Evolutionary conservation across 2,888 invertebrate species (phyloP).

Genomic region (Torymus auratus): DNA sequence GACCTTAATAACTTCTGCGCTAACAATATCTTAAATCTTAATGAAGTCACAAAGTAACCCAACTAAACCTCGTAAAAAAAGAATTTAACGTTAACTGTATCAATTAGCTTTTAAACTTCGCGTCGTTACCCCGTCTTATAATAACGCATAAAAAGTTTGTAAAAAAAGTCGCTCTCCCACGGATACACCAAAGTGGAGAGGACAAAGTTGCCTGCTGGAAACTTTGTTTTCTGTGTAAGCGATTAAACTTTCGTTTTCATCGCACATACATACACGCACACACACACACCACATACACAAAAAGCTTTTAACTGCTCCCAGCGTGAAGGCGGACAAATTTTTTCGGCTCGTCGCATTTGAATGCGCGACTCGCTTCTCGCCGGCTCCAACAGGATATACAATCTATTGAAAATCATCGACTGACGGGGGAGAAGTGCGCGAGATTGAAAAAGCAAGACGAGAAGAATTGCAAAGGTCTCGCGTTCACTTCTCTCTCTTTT

Average conservation of each 20-base stretch:
- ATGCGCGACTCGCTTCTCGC: too few species aligned
- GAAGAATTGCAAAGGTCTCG: too few species aligned
- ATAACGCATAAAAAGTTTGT: conserved; percentile 9
- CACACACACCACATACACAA: too few species aligned
- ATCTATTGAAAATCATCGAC: too few species aligned
- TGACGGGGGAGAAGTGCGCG: neutral
- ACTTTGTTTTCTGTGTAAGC: neutral
- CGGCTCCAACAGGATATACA: too few species aligned
- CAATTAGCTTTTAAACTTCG: conserved; percentile 16
- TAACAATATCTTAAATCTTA: neutral
- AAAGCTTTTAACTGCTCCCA: too few species aligned
- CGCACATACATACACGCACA: too few species aligned
- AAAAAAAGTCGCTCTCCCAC: neutral
- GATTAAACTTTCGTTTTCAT: conserved; percentile 25
- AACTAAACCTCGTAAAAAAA: neutral
- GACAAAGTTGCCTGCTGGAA: conserved; percentile 18
- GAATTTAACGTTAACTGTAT: conserved; percentile 9
- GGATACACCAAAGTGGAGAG: conserved; percentile 12
- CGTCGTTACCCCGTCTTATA: conserved; percentile 9
- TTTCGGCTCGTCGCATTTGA: too few species aligned
- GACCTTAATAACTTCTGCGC: neutral
- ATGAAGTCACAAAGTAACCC: neutral
- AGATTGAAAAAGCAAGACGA: too few species aligned
- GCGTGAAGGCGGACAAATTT: too few species aligned
- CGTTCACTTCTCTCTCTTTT: too few species aligned